A percentile compares a stretch with the other conserved stretches of the same genome.
These are phyloP conservation scores for Acronicta alni DNA, from an alignment of 2,888 invertebrate genomes.

Conservation along the genomic window DNA sequence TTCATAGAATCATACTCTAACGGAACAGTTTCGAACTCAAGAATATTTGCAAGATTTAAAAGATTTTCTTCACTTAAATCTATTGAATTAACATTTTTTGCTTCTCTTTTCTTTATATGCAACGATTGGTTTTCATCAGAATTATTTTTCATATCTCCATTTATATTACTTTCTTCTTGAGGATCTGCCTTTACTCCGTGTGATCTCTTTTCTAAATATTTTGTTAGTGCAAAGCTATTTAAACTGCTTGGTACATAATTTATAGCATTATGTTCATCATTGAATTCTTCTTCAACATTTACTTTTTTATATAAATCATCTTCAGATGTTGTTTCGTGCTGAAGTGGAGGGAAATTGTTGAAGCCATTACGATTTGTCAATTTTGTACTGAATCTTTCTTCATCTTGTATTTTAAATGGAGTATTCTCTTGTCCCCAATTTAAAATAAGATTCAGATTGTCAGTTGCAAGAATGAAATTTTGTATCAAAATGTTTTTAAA, in stretches of 20 bases:
- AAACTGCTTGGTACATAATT: not conserved
- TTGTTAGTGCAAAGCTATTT: conserved; percentile 1
- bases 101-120: conserved; percentile 2
- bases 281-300: not conserved
- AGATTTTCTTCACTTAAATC: conserved; percentile 23
- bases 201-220: conserved; percentile 25
- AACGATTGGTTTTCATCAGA: not conserved
- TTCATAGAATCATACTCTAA: conserved; percentile 6
- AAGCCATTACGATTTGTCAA: conserved; percentile 1
- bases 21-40: conserved; percentile 15
- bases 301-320: not conserved
- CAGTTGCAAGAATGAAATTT: conserved; percentile 59
- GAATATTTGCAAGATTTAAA: conserved; percentile 13
- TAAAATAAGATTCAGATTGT: conserved; percentile 58
- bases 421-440: conserved; percentile 50
- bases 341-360: not conserved
- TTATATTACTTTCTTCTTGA: conserved; percentile 1
- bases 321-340: not conserved
- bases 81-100: conserved; percentile 1
- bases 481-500: conserved; percentile 58
- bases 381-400: not conserved
- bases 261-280: not conserved
- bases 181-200: not conserved
- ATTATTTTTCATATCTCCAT: not conserved
- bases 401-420: conserved; percentile 4